These are phyloP conservation scores for Platysteira castanea DNA, from an alignment of 2,113 vertebrate genomes.

Conservation along the genomic window DNA sequence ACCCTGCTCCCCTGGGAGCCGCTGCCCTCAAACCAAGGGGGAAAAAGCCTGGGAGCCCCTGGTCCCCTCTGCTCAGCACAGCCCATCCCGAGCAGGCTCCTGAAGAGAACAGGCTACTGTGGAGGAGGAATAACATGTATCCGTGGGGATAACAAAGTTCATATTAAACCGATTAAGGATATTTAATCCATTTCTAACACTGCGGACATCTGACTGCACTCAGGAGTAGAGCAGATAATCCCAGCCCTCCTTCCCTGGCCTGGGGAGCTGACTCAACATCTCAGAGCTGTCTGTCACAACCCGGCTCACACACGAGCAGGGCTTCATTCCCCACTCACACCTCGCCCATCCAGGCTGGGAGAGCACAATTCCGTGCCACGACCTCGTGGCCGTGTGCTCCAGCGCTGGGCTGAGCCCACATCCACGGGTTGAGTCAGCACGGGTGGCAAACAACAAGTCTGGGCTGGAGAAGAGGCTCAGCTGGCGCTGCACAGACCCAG, in stretches of 20 bases:
- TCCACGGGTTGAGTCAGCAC: background rate
- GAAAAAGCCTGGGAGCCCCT: background rate
- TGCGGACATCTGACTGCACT: background rate
- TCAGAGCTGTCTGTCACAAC: background rate
- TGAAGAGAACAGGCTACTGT: background rate
- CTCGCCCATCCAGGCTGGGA: rapidly evolving
- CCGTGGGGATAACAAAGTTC: constrained; percentile 34
- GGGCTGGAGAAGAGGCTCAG: background rate
- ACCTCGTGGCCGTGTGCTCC: rapidly evolving
- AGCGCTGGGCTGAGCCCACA: background rate
- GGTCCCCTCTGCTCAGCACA: background rate
- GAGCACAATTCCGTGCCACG: rapidly evolving
- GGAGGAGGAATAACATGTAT: background rate
- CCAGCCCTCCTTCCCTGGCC: background rate
- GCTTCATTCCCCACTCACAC: background rate
- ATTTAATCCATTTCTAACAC: constrained; percentile 5
- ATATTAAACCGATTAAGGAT: constrained; percentile 27
- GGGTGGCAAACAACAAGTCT: background rate
- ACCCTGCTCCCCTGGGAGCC: background rate
- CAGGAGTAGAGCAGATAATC: background rate
- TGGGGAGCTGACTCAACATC: background rate
- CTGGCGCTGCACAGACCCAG: background rate
- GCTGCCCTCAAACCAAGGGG: background rate
- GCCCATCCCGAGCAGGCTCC: rapidly evolving
- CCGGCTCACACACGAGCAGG: background rate